phyloP scores from a whole-genome alignment of 2,113 vertebrate genomes.

The Collichthys lucidus region DNA sequence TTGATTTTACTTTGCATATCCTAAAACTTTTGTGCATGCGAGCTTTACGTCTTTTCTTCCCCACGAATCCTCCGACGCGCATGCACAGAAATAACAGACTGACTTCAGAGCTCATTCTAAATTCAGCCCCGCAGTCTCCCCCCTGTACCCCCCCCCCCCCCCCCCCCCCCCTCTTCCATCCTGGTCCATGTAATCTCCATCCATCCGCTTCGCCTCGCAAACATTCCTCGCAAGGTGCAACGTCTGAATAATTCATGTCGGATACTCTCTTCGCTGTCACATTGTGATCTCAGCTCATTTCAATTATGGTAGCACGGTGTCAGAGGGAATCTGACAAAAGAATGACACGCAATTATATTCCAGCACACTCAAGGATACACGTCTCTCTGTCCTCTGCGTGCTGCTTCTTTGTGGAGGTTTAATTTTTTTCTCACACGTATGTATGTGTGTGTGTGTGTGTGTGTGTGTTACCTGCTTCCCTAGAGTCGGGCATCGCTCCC shows the following conservation, averaged over 20 bases:
- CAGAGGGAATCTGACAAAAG: conserved; percentile 62
- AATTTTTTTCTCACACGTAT: neutral
- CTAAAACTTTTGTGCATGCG: conserved; percentile 2
- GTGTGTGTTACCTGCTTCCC: conserved; percentile 87
- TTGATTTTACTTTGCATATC: neutral
- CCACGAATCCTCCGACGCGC: conserved; percentile 13
- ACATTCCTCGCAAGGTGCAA: conserved; percentile 60
- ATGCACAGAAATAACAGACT: conserved; percentile 29
- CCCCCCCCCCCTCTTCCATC: conserved; percentile 34
- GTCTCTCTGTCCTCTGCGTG: conserved; percentile 32
- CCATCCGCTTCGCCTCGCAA: conserved; percentile 49
- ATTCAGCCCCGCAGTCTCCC: conserved; percentile 56
- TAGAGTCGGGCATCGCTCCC: conserved; percentile 84
- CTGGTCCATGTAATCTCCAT: conserved; percentile 59
- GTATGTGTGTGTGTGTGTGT: neutral
- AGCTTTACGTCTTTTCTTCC: neutral
- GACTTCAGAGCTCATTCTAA: conserved; percentile 45
- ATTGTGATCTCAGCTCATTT: conserved; percentile 70
- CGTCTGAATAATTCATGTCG: conserved; percentile 68
- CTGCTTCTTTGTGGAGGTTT: neutral
- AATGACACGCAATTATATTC: conserved; percentile 69
- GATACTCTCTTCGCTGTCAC: conserved; percentile 50
- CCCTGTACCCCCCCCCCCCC: conserved; percentile 15
- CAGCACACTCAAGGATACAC: conserved; percentile 36
- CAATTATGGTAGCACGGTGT: conserved; percentile 53